Conservation (phyloP, 2,797 vertebrate species). For the Xiphorhynchus erythropygius region DNA sequence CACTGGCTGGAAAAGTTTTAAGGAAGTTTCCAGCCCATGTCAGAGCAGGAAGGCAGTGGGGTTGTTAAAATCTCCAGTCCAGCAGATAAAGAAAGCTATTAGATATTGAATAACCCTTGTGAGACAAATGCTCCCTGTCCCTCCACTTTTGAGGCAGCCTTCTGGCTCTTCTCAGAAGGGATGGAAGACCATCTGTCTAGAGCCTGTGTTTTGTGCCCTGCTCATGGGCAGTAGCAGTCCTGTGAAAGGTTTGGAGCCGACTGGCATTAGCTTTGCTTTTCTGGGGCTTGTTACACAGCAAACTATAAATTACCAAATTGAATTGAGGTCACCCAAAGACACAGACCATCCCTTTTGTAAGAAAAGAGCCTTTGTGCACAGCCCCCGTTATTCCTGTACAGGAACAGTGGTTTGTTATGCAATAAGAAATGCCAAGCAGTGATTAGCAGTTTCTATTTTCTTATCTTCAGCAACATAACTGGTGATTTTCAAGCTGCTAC, state of each 20-base stretch:
- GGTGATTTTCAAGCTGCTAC: not conserved
- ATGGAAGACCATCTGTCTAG: not conserved
- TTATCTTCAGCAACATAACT: not conserved
- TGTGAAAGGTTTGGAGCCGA: not conserved
- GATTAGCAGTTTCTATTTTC: not conserved
- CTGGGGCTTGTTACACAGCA: not conserved
- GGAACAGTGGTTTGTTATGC: not conserved
- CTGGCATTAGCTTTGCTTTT: not conserved
- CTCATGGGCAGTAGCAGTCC: not conserved
- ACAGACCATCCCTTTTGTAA: not conserved
- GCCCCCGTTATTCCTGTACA: not conserved
- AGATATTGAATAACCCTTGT: not conserved
- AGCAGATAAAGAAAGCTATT: not conserved
- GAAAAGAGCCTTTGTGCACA: not conserved
- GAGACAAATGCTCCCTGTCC: not conserved
- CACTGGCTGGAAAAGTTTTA: not conserved
- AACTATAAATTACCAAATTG: not conserved
- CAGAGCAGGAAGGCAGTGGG: not conserved
- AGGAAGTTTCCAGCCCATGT: not conserved
- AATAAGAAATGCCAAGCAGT: not conserved
- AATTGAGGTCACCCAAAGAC: not conserved
- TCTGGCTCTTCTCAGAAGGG: not conserved
- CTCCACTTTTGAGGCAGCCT: not conserved
- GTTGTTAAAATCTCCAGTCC: not conserved
- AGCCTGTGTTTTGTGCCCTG: not conserved